These are phyloP conservation scores for Drosophila fulvimacula DNA, from an alignment of 2,888 invertebrate species.

Conservation along the genomic window DNA sequence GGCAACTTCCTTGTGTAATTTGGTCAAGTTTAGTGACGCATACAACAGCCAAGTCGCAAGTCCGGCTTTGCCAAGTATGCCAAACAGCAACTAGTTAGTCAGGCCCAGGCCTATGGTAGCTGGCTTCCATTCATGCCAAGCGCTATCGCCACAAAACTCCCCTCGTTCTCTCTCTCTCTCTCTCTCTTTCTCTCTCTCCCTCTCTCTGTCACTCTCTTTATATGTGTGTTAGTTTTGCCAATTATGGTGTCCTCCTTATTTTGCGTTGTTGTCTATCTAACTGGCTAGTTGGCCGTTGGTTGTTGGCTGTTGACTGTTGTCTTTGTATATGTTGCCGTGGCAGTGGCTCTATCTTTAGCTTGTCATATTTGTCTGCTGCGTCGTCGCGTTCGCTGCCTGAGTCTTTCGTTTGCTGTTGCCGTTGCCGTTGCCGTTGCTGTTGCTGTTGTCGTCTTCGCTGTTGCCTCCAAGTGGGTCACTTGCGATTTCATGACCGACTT, in stretches of 20 bases:
- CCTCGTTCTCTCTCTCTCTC: conserved; percentile 13
- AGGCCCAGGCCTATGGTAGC: conserved; percentile 47
- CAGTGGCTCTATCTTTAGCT: conserved; percentile 67
- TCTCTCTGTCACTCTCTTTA: conserved; percentile 20
- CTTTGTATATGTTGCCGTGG: conserved; percentile 46
- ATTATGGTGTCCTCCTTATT: conserved; percentile 82
- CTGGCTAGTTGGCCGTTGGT: conserved; percentile 50
- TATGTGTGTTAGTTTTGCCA: conserved; percentile 71
- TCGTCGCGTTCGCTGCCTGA: conserved; percentile 72
- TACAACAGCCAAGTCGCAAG: conserved; percentile 56
- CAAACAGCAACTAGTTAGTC: conserved; percentile 58
- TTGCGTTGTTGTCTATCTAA: conserved; percentile 65
- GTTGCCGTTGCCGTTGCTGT: conserved; percentile 21
- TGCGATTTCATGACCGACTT: conserved; percentile 85
- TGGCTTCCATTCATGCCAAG: conserved; percentile 60
- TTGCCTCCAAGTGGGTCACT: conserved; percentile 83
- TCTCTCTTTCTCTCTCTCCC: conserved; percentile 10
- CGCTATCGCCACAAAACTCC: conserved; percentile 31
- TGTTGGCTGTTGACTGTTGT: conserved; percentile 23
- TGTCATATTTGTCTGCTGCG: conserved; percentile 76
- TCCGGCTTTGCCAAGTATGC: conserved; percentile 72
- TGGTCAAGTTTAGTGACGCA: conserved; percentile 81
- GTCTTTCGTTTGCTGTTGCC: conserved; percentile 66
- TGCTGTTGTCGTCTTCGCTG: conserved; percentile 45
- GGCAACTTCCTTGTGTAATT: conserved; percentile 76